Conservation (phyloP, 2,888 invertebrate species). For the Aporophyla lueneburgensis region DNA sequence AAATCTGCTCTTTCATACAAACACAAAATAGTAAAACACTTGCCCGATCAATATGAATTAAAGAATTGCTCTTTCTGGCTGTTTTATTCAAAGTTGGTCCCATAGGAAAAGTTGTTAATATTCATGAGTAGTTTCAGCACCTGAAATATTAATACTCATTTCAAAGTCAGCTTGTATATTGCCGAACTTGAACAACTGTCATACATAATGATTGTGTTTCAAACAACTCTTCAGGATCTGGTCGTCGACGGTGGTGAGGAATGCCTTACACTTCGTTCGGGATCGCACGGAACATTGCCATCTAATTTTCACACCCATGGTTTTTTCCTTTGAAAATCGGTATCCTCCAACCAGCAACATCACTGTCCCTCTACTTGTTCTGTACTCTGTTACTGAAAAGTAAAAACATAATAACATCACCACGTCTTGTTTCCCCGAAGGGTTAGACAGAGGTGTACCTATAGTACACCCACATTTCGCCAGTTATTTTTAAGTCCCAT, state of each 20-base stretch:
- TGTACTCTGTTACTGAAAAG: slow-evolving; percentile 57
- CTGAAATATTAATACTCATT: not conserved
- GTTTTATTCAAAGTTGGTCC: not conserved
- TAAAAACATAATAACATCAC: too few species aligned
- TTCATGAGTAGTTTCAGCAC: not conserved
- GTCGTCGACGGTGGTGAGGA: slow-evolving; percentile 58
- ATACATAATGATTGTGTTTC: slow-evolving; percentile 58
- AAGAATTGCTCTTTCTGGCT: not conserved
- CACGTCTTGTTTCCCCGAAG: too few species aligned
- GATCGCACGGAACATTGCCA: slow-evolving; percentile 79
- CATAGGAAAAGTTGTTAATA: not conserved
- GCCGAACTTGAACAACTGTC: not conserved
- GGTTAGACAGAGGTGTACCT: too few species aligned
- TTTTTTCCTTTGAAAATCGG: slow-evolving; percentile 65
- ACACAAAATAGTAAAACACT: not conserved
- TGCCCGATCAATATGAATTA: not conserved
- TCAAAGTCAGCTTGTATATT: slow-evolving; percentile 2
- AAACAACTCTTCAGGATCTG: slow-evolving; percentile 54
- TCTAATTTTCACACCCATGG: slow-evolving; percentile 63
- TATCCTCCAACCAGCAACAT: slow-evolving; percentile 64
- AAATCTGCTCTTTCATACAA: slow-evolving; percentile 1
- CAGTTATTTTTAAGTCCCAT: too few species aligned
- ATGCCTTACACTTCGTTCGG: slow-evolving; percentile 64
- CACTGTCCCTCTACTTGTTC: slow-evolving; percentile 64
- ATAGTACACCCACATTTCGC: too few species aligned